A percentile compares a stretch with the other conserved stretches of the same genome.
Evolutionary conservation across 2,888 invertebrate species (phyloP).

Genomic region (Eupithecia subumbrata): DNA sequence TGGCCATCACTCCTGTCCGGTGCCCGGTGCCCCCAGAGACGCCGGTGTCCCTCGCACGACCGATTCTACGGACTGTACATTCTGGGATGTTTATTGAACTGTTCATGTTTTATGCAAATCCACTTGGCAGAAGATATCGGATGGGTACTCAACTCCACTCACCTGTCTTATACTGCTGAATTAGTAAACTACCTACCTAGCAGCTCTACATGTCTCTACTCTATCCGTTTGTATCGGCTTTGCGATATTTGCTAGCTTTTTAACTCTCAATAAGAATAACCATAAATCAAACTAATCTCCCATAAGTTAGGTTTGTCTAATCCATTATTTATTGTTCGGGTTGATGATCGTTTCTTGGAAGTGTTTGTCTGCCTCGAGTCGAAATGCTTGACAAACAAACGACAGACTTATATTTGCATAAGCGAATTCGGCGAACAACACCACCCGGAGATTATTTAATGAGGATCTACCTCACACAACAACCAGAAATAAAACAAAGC

Average conservation of each 20-base stretch:
- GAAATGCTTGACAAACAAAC: conserved; percentile 56
- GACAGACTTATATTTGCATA: conserved; percentile 62
- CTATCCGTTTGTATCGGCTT: neutral
- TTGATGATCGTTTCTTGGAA: conserved; percentile 56
- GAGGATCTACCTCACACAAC: conserved; percentile 60
- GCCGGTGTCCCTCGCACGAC: conserved; percentile 43
- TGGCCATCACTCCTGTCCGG: conserved; percentile 63
- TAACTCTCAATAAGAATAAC: neutral
- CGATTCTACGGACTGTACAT: conserved; percentile 40
- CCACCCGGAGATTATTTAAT: conserved; percentile 65
- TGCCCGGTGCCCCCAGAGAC: conserved; percentile 53
- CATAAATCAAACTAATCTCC: conserved; percentile 5
- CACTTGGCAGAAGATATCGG: conserved; percentile 18
- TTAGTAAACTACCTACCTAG: conserved; percentile 11
- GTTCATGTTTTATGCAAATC: conserved; percentile 36
- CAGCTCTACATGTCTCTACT: neutral
- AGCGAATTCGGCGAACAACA: conserved; percentile 64
- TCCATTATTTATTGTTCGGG: conserved; percentile 44
- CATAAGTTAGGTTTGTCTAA: conserved; percentile 45
- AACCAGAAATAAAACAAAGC: conserved; percentile 54
- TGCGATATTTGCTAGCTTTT: neutral
- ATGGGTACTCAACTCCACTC: conserved; percentile 15
- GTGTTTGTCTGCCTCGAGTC: conserved; percentile 59
- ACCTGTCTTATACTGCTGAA: conserved; percentile 13
- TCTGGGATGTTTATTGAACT: conserved; percentile 49